Evolutionary conservation across 2,113 vertebrate species (phyloP), one percentile per base, ranked within the genome.

Genomic region (Pangasianodon gigas): DNA sequence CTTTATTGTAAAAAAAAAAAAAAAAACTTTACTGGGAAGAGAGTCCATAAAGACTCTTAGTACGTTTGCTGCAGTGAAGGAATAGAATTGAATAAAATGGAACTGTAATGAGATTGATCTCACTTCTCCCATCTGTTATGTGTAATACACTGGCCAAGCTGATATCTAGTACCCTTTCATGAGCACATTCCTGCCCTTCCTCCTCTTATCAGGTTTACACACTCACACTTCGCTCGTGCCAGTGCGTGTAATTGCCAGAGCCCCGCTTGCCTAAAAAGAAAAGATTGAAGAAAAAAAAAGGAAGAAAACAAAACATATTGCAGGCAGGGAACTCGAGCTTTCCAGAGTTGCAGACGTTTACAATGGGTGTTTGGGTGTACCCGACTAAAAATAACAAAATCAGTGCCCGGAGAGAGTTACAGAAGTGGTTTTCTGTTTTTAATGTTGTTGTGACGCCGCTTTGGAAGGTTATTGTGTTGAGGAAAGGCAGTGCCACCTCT

Each of bases 181-280:
- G 84, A 88, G 85, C 89, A n/a, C 18, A 91, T 89, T 89, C 81
- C 85, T 90, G 92, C 91, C 91, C 92, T 93, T 92, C 92, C 91
- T 90, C 89, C 89, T 92, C 95, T 96, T 96, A 96, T 96, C 95
- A 94, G 88, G 87, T 77, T 29, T 88, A 56, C 86, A 90, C 95
- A 96, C 94, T 94, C 32, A 89, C 83, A 75, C 90, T 87, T 65
- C 71, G 3, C 60, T 85, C 88, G 90, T 93, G 92, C 65, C 90
- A 89, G 86, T 79, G 85, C 74, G 87, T 90, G 89, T 93, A 95
- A 96, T 96, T 93, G 95, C 93, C 93, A 65, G 52, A 71, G 56
- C 83, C 80, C 46, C 48, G 52, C 37, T 69, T 86, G 71, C 46
- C 69, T 44, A 26, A 60, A 86, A 79, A 65, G 74, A 80, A 48